phyloP scores from a whole-genome alignment of 2,888 invertebrate species.

The Noctuana brunneofusca region DNA sequence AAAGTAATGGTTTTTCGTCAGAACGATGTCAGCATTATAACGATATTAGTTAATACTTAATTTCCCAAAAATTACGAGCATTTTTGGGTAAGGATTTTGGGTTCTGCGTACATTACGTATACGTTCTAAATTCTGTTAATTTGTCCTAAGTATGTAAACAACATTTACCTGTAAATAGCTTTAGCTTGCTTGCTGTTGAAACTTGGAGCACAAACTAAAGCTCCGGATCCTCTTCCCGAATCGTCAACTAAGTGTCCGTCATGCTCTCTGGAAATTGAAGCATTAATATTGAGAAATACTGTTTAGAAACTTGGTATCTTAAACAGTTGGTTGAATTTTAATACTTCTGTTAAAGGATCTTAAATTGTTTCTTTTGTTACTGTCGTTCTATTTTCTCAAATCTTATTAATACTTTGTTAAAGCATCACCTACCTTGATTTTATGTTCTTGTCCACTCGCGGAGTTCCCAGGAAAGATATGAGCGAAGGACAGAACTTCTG shows the following conservation, averaged over 20 bases:
- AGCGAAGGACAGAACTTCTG: constrained; percentile 95
- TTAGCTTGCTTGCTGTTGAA: constrained; percentile 93
- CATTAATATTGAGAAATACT: not conserved
- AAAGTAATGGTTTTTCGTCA: not conserved
- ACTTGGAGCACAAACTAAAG: constrained; percentile 87
- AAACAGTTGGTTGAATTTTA: too few relatives aligned
- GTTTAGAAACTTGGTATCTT: not conserved
- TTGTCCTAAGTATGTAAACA: too few relatives aligned
- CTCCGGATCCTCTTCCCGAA: constrained; percentile 86
- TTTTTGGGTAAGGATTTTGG: too few relatives aligned
- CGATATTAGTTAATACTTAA: too few relatives aligned
- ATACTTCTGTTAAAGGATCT: too few relatives aligned
- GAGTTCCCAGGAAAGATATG: constrained; percentile 93
- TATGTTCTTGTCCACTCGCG: constrained; percentile 91
- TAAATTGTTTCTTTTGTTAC: too few relatives aligned
- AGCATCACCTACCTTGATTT: constrained; percentile 81
- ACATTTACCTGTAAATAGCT: constrained; percentile 90
- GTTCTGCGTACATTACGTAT: too few relatives aligned
- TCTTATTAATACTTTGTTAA: too few relatives aligned
- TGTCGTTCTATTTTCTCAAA: too few relatives aligned
- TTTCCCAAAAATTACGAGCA: too few relatives aligned
- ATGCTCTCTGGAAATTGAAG: constrained; percentile 63
- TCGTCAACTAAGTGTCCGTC: constrained; percentile 79
- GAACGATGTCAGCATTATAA: not conserved
- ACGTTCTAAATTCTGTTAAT: too few relatives aligned